These are phyloP conservation scores for Pteronura brasiliensis DNA, from an alignment of 2,113 vertebrate genomes.

Conservation along the genomic window DNA sequence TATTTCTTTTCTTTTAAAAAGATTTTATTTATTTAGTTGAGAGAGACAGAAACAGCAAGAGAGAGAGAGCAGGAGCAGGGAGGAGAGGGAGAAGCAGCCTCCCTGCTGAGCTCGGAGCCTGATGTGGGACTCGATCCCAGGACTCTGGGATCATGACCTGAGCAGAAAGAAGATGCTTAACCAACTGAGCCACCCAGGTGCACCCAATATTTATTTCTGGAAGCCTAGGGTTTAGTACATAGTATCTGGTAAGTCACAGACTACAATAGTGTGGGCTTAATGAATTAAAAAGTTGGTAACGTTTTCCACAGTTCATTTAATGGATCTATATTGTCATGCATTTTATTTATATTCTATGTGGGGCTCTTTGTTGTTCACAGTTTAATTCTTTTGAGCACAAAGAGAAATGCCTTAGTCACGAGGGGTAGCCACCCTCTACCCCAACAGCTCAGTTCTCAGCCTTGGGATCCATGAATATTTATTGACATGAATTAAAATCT, in stretches of 20 bases:
- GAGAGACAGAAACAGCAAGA: too few relatives aligned
- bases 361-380: background rate
- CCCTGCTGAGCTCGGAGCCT: too few relatives aligned
- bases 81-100: too few relatives aligned
- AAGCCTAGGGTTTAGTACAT: background rate
- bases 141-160: too few relatives aligned
- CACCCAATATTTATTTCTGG: background rate
- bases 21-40: too few relatives aligned
- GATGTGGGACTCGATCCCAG: too few relatives aligned
- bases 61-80: too few relatives aligned
- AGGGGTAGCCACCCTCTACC: background rate
- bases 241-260: background rate
- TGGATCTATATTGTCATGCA: background rate
- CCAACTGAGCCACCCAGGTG: too few relatives aligned
- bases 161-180: too few relatives aligned
- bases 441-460: background rate
- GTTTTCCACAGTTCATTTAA: slow-evolving; percentile 10
- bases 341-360: slow-evolving; percentile 2
- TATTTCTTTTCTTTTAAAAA: background rate
- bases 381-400: slow-evolving; percentile 20
- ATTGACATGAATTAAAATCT: slow-evolving; percentile 2
- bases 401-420: background rate
- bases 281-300: background rate
- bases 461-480: background rate
- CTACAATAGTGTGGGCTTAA: background rate